Evolutionary conservation across 2,797 vertebrate genomes (phyloP), one percentile per base, ranked within the genome.

Genomic region (Hafferia zeledoni): DNA sequence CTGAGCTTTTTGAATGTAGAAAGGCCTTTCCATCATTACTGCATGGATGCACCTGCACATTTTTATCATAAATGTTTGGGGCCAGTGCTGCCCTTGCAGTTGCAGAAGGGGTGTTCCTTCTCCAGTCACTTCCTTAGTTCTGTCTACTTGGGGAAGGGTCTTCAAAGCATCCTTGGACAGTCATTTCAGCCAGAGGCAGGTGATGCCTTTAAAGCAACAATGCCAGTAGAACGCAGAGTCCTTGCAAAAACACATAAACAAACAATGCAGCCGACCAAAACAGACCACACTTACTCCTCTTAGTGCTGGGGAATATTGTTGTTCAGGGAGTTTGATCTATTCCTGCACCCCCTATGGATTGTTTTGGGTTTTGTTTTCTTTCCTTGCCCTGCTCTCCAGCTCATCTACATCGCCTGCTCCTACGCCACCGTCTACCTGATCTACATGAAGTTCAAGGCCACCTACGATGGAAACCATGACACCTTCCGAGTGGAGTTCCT

Each of bases 401-500:
- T 99, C 30, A 99, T 99, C 98, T 99, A 99, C 98, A 98, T 99
- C 6, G 99, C 98, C 24, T 99, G 99, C 91, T 97, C 99, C 0
- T 99, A 99, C 22, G 99, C 99, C 97, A 99, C 99, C 0, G 98
- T 99, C 81, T 99, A 99, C 97, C 97, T 99, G 98, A 99, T 99
- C 97, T 99, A 99, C 95, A 96, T 98, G 95, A 99, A 99, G 95
- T 99, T 99, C 94, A 99, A 99, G 97, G 99, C 99, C 7, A 99
- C 99, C 39, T 99, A 99, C 1, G 99, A 99, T 33, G 99, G 99
- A 24, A 99, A 99, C 97, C 99, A 99, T 2, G 99, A 99, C 95
- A 99, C 99, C 1, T 99, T 99, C 98, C 98, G 99, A 95, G 98
- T 99, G 97, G 99, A 99, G 97, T 99, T 99, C 77, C 98, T 99